Conservation (phyloP, 1,140 invertebrate genomes). For the Chelonus insularis region DNA sequence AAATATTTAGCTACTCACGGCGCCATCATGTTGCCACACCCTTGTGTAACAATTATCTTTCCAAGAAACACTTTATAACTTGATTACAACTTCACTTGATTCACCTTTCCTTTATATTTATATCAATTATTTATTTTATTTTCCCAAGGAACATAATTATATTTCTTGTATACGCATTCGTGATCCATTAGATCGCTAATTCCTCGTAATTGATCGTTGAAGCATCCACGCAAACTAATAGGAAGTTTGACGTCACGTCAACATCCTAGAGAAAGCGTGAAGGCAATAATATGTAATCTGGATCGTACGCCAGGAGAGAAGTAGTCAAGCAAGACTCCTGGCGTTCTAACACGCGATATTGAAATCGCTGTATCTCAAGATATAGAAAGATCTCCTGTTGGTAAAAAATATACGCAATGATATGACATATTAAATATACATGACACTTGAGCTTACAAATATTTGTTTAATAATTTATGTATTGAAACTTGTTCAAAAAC, state of each 20-base stretch:
- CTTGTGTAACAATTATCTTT: conserved; percentile 15
- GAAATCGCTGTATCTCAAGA: conserved; percentile 19
- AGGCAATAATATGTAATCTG: not conserved
- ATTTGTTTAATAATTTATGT: conserved; percentile 33
- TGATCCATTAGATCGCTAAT: conserved; percentile 16
- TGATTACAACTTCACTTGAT: not conserved
- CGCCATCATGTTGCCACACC: not conserved
- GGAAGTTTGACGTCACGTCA: conserved; percentile 12
- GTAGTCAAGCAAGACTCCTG: conserved; percentile 22
- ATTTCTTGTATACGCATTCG: not conserved
- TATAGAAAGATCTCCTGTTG: too few species aligned
- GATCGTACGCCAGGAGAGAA: not conserved
- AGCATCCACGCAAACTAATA: not conserved
- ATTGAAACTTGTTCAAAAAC: conserved; percentile 34
- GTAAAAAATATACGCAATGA: too few species aligned
- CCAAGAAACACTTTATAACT: too few species aligned
- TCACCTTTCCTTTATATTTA: not conserved
- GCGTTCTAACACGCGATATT: conserved; percentile 29
- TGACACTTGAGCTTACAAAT: conserved; percentile 10
- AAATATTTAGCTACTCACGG: not conserved
- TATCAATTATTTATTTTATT: not conserved
- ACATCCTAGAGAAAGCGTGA: not conserved
- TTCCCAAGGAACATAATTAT: not conserved
- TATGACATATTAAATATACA: not conserved
- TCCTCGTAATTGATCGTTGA: conserved; percentile 12